Base-by-base conservation (phyloP, 2,888 invertebrate species). In the Hyles lineata region DNA sequence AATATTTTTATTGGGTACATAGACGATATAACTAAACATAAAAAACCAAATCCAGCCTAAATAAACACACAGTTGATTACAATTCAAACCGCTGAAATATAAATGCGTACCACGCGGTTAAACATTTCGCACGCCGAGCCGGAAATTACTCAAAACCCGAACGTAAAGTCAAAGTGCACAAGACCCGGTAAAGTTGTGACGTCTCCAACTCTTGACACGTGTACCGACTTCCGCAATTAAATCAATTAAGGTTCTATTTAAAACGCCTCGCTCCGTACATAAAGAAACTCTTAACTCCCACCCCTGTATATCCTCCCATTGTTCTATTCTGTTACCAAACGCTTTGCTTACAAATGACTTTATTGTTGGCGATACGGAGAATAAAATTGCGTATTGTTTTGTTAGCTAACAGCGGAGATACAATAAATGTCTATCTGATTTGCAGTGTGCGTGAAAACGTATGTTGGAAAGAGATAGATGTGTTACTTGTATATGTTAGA, bases 291-390 rank as follows among this genome's bases (percentile, higher is more conserved):
- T 15, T 23, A 50, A 67, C 43, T 67, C 23, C 50, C 15, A 50
- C n/a, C 6, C 50, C 50, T 43, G 23, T 23, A 43, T 67, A 67
- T 35, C n/a, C n/a, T n/a, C 32, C 35, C 32, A 62, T 67, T 67
- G 50, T 67, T 67, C 43, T 50, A 67, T 67, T 67, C 67, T 21
- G 43, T 63, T 63, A 63, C 63, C 21, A 43, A 67, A 50, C 50
- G 67, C 43, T 67, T 67, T 67, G 67, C 67, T 50, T 67, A 63
- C 43, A 63, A 63, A 63, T 63, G 43, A 67, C 67, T 43, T 67
- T 67, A 67, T 67, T 67, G 67, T 67, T 63, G 21, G 35, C 63
- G 50, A 50, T 67, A 67, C 43, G 21, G 50, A 67, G 67, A 67
- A 67, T 43, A 67, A 50, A 43, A 67, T 23, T 23, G 50, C 23